phyloP scores from a whole-genome alignment of 2,113 vertebrate species.

The Xenus cinereus region DNA sequence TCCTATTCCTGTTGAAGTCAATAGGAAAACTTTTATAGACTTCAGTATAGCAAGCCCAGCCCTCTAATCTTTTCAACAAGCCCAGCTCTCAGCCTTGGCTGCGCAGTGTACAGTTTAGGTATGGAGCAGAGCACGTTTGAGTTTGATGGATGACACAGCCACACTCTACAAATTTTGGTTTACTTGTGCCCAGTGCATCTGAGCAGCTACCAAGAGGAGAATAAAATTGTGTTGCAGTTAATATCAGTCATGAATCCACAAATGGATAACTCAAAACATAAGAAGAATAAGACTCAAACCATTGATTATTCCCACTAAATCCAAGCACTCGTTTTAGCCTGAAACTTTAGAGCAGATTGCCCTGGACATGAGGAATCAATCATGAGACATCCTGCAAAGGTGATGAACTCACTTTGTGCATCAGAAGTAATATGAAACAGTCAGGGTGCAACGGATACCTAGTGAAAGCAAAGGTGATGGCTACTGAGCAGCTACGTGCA shows the following conservation, averaged over 20 bases:
- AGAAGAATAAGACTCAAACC: neutral
- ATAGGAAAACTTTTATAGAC: neutral
- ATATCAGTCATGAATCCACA: neutral
- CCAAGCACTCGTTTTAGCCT: neutral
- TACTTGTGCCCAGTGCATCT: neutral
- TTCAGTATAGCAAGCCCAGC: neutral
- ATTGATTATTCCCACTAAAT: neutral
- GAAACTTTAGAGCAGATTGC: constrained; percentile 51
- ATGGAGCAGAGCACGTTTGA: neutral
- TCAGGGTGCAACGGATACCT: neutral
- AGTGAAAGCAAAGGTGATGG: constrained; percentile 66
- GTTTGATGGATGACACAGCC: neutral
- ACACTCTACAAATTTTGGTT: neutral
- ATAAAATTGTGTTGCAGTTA: neutral
- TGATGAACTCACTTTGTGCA: constrained; percentile 71
- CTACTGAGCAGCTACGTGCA: constrained; percentile 38
- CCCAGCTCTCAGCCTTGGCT: neutral
- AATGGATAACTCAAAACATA: neutral
- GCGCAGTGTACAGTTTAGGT: neutral
- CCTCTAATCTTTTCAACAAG: neutral
- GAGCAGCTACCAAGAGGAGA: neutral
- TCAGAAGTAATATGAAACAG: constrained; percentile 66
- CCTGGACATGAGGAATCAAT: constrained; percentile 76
- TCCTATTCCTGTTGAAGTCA: neutral
- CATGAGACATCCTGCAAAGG: constrained; percentile 68